Conservation (phyloP, 2,888 invertebrate genomes). For the Dryococelus australis region DNA sequence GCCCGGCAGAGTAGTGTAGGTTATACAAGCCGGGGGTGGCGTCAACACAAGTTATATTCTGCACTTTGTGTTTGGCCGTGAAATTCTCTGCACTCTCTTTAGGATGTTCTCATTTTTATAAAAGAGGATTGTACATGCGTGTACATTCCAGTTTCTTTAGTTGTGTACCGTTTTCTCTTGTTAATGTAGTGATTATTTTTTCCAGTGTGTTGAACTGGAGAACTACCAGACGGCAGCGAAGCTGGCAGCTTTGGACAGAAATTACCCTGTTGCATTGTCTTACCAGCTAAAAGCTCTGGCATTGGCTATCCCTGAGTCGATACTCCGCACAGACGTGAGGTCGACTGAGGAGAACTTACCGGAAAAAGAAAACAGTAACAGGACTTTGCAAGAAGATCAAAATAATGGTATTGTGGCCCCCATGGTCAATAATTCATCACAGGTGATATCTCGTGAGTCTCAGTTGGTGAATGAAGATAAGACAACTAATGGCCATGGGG, state of each 20-base stretch:
- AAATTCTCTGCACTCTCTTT: too few species aligned
- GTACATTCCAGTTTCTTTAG: too few species aligned
- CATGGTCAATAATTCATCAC: not conserved
- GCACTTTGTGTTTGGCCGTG: too few species aligned
- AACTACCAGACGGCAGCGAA: slow-evolving; percentile 61
- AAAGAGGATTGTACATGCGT: too few species aligned
- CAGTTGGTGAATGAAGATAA: not conserved
- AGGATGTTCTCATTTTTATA: too few species aligned
- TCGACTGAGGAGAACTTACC: not conserved
- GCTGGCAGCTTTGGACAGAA: slow-evolving; percentile 58
- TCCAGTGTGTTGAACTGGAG: slow-evolving; percentile 57
- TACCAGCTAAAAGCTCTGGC: slow-evolving; percentile 58
- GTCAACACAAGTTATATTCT: too few species aligned
- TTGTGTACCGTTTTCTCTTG: too few species aligned
- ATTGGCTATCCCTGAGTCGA: slow-evolving; percentile 47
- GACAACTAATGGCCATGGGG: too few species aligned
- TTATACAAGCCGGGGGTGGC: too few species aligned
- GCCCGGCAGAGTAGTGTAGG: too few species aligned
- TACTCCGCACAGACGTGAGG: not conserved
- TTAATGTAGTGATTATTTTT: slow-evolving; percentile 32
- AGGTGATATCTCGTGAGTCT: too few species aligned
- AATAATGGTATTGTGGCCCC: not conserved
- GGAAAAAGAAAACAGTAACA: not conserved
- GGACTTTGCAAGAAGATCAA: not conserved
- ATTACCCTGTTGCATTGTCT: slow-evolving; percentile 57